These are phyloP conservation scores for Apotomis capreana DNA, from an alignment of 2,888 invertebrate genomes.

Conservation along the genomic window DNA sequence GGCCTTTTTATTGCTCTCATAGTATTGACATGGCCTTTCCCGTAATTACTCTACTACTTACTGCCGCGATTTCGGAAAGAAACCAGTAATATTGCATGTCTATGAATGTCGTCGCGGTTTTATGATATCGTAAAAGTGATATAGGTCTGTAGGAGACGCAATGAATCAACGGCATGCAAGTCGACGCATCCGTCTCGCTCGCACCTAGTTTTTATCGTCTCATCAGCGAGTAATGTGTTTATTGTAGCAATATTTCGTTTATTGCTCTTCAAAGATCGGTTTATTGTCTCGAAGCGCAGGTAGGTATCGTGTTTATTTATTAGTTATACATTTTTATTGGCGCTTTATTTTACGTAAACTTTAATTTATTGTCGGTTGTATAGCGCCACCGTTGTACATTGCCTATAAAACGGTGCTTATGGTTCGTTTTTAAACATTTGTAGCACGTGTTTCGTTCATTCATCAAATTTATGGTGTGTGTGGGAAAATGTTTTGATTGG, in stretches of 20 bases:
- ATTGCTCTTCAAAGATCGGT: slow-evolving; percentile 78
- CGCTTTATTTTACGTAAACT: slow-evolving; percentile 83
- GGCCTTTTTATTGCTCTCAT: slow-evolving; percentile 79
- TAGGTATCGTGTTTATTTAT: slow-evolving; percentile 84
- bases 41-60: slow-evolving; percentile 72
- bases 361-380: slow-evolving; percentile 82
- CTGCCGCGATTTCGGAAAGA: slow-evolving; percentile 75
- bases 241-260: slow-evolving; percentile 83
- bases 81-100: slow-evolving; percentile 75
- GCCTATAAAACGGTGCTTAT: slow-evolving; percentile 82
- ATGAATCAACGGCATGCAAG: slow-evolving; percentile 50
- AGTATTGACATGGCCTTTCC: slow-evolving; percentile 73
- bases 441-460: slow-evolving; percentile 83
- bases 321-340: slow-evolving; percentile 84
- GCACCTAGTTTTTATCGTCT: slow-evolving; percentile 70
- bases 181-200: slow-evolving; percentile 45
- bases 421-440: slow-evolving; percentile 81
- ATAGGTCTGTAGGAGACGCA: slow-evolving; percentile 64
- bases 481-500: slow-evolving; percentile 80
- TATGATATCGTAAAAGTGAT: slow-evolving; percentile 80
- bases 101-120: slow-evolving; percentile 70
- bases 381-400: slow-evolving; percentile 79
- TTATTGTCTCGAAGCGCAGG: slow-evolving; percentile 82
- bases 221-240: slow-evolving; percentile 81
- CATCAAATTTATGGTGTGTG: slow-evolving; percentile 82